phyloP scores from a whole-genome alignment of 2,113 vertebrate species.

The Nanger granti region DNA sequence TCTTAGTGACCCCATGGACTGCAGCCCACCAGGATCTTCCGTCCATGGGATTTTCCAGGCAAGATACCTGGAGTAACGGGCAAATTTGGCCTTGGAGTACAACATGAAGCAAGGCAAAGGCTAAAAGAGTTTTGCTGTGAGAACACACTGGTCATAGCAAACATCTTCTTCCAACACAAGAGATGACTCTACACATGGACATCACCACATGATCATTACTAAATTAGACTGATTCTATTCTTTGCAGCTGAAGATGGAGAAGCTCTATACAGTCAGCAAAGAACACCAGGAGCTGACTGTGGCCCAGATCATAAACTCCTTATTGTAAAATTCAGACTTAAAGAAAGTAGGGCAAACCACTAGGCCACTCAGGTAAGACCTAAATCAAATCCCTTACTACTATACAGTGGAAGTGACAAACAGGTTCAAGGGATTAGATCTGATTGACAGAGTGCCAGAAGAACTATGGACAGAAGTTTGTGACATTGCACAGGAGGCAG shows the following conservation, averaged over 20 bases:
- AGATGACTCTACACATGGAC: not conserved
- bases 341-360: not conserved
- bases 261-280: not conserved
- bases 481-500: not conserved
- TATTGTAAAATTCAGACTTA: not conserved
- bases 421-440: not conserved
- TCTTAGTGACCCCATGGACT: too few relatives aligned
- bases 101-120: not conserved
- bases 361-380: not conserved
- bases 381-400: not conserved
- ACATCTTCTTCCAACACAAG: not conserved
- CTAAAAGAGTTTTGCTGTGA: accelerated
- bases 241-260: not conserved
- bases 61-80: not conserved
- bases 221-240: not conserved
- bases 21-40: too few relatives aligned
- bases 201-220: not conserved
- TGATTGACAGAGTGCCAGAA: not conserved
- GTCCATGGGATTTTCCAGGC: too few relatives aligned
- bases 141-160: not conserved
- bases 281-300: not conserved
- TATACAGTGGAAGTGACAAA: not conserved
- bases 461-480: not conserved
- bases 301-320: not conserved
- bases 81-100: not conserved